Percentiles rank a stretch among this genome's conserved stretches.
These are phyloP conservation scores for Phyllotreta cruciferae DNA, from an alignment of 2,888 invertebrate species.

Conservation along the genomic window DNA sequence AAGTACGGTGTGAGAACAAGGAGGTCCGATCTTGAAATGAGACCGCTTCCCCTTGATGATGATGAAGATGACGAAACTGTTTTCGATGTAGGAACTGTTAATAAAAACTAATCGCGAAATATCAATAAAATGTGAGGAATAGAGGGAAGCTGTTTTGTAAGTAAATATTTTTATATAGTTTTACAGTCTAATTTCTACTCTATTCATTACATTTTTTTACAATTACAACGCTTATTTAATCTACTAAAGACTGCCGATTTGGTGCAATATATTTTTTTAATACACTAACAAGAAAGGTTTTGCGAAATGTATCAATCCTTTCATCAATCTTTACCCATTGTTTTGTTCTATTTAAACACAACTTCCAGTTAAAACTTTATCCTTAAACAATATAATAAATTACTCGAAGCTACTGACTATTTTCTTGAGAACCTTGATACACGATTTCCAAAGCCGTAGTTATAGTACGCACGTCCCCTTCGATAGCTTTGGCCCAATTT, in stretches of 20 bases:
- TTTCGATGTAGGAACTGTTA: conserved; percentile 53
- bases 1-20: conserved; percentile 58
- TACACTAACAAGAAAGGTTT: conserved; percentile 2
- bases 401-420: conserved; percentile 13
- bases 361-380: too few relatives aligned
- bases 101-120: conserved; percentile 22
- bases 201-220: too few relatives aligned
- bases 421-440: conserved; percentile 75
- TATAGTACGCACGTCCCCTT: conserved; percentile 93
- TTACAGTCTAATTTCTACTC: too few relatives aligned
- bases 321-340: too few relatives aligned
- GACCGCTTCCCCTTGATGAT: conserved; percentile 57
- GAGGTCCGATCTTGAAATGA: conserved; percentile 58
- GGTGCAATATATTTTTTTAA: conserved; percentile 14
- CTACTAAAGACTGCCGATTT: conserved; percentile 13
- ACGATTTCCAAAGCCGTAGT: conserved; percentile 92
- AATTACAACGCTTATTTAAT: neutral
- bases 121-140: too few relatives aligned
- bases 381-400: too few relatives aligned
- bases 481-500: conserved; percentile 97
- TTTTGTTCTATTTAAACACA: too few relatives aligned
- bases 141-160: too few relatives aligned
- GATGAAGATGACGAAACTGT: conserved; percentile 58
- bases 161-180: too few relatives aligned
- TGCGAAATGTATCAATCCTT: neutral